phyloP scores from a whole-genome alignment of 2,888 invertebrate genomes.

The Eupelmus urozonus region DNA sequence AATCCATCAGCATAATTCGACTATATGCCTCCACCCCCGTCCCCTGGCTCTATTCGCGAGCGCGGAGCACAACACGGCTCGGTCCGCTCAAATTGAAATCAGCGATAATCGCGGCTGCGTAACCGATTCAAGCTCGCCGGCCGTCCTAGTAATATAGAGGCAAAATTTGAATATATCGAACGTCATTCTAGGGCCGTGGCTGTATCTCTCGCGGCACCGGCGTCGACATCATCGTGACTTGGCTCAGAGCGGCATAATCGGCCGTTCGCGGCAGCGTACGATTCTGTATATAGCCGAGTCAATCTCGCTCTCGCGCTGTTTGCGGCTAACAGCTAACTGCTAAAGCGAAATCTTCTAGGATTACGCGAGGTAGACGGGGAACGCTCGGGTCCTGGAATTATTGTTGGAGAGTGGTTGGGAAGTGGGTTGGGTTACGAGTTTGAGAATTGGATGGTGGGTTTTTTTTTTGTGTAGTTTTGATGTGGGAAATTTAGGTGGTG shows the following conservation, averaged over 20 bases:
- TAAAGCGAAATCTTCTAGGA: too few relatives aligned
- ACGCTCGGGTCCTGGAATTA: too few relatives aligned
- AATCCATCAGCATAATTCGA: conserved; percentile 56
- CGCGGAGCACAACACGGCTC: neutral
- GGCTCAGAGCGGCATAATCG: too few relatives aligned
- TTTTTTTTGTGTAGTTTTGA: too few relatives aligned
- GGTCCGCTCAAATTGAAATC: conserved; percentile 53
- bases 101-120: conserved; percentile 49
- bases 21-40: neutral
- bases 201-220: conserved; percentile 1
- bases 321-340: conserved; percentile 29
- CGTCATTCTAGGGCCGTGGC: neutral
- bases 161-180: conserved; percentile 59
- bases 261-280: too few relatives aligned
- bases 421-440: too few relatives aligned
- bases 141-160: conserved; percentile 12
- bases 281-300: neutral
- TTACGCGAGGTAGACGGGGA: too few relatives aligned
- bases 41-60: neutral
- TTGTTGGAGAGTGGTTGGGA: too few relatives aligned
- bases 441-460: too few relatives aligned
- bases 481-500: too few relatives aligned
- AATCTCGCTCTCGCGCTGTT: neutral
- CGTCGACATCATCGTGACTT: neutral
- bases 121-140: conserved; percentile 31